Percentiles rank a stretch among this genome's conserved stretches.
Conservation (phyloP, 2,797 vertebrate species). For the Serranus cabrilla region DNA sequence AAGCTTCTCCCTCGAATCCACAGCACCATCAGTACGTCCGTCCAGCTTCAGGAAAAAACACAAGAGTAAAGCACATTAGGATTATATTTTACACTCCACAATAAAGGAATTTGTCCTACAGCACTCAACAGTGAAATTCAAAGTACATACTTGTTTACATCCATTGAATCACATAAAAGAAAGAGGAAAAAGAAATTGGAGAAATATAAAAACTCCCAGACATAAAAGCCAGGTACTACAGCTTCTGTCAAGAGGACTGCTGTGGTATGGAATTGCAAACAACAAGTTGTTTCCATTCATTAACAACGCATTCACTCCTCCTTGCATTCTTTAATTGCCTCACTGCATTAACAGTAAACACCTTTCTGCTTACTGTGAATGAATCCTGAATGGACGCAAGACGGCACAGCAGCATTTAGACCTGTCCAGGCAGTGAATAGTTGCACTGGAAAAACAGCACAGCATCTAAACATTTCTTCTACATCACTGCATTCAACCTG, state of each 20-base stretch:
- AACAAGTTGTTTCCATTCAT: constrained; percentile 77
- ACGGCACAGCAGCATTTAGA: constrained; percentile 60
- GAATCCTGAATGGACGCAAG: constrained; percentile 37
- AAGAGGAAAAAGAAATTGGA: not conserved
- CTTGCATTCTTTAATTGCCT: constrained; percentile 58
- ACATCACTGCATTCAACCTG: constrained; percentile 31
- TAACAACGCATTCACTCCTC: constrained; percentile 56
- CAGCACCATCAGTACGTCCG: constrained; percentile 85
- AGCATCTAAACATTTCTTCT: constrained; percentile 44
- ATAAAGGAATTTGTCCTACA: constrained; percentile 1
- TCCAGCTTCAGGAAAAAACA: constrained; percentile 85
- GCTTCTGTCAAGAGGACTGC: constrained; percentile 42
- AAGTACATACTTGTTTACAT: not conserved
- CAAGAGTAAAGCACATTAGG: not conserved
- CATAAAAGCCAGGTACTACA: constrained; percentile 12
- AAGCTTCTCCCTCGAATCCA: constrained; percentile 91
- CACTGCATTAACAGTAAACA: constrained; percentile 60
- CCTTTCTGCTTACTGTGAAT: constrained; percentile 66
- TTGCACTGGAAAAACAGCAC: constrained; percentile 29
- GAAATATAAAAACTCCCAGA: not conserved
- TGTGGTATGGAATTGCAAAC: constrained; percentile 50
- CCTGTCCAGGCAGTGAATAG: constrained; percentile 52
- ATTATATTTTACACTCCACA: not conserved
- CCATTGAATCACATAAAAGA: constrained; percentile 15
- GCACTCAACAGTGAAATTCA: not conserved